Conservation (phyloP, 2,113 vertebrate species). For the Rhombomys opimus region DNA sequence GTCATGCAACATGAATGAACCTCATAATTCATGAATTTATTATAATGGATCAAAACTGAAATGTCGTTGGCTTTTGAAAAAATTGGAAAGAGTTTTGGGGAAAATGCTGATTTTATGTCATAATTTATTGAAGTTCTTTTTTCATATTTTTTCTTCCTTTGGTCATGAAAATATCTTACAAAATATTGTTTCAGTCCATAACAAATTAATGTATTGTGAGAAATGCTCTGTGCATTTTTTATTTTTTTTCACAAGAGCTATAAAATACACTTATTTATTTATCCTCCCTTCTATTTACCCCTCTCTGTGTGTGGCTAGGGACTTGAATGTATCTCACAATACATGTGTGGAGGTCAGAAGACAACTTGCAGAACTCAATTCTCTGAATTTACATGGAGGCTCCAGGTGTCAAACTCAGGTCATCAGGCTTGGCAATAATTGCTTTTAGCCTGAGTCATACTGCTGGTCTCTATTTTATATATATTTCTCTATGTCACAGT, state of each 20-base stretch:
- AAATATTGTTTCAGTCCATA: neutral
- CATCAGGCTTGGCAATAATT: neutral
- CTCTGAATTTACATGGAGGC: neutral
- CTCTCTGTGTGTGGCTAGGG: neutral
- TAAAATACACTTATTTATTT: neutral
- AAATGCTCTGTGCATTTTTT: neutral
- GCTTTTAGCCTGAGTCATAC: neutral
- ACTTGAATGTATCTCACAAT: neutral
- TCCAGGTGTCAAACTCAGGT: too few species aligned
- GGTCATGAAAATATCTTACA: neutral
- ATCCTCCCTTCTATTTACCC: neutral
- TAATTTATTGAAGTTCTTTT: neutral
- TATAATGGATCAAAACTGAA: neutral
- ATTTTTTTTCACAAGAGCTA: neutral
- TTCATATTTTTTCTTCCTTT: neutral
- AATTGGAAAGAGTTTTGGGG: neutral
- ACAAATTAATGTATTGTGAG: neutral
- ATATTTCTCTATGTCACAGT: neutral
- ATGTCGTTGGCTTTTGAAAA: neutral
- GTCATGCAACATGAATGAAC: slow-evolving; percentile 8
- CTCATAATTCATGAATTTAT: neutral
- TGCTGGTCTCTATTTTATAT: neutral
- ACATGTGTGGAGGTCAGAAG: neutral
- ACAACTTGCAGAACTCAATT: neutral
- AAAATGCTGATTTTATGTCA: neutral